A percentile compares a stretch with the other conserved stretches of the same genome.
Conservation (phyloP, 2,797 vertebrate genomes). For the Linurgus olivaceus region DNA sequence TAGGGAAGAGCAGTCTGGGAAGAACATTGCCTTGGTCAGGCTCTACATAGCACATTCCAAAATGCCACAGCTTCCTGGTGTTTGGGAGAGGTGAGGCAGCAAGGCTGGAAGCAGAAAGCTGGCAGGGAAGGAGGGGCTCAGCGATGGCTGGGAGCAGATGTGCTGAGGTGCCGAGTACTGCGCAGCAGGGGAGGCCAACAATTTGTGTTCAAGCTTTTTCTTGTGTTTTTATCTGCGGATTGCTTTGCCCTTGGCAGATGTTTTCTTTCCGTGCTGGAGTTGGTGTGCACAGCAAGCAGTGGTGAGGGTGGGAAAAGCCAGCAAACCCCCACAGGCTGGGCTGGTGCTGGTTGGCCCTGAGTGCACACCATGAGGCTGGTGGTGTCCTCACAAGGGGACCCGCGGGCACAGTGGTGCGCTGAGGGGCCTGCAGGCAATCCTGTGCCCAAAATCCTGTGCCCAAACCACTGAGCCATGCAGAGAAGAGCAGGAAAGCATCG, state of each 20-base stretch:
- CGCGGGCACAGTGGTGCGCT: fast-evolving
- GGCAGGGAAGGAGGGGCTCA: background rate
- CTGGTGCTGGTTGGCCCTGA: background rate
- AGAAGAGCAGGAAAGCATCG: background rate
- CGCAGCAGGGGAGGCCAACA: background rate
- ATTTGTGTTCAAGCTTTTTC: background rate
- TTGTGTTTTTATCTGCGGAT: background rate
- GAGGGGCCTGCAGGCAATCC: background rate
- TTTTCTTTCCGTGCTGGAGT: fast-evolving
- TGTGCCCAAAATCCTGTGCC: fast-evolving
- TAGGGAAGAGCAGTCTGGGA: background rate
- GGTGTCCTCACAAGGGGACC: background rate
- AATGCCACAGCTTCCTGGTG: background rate
- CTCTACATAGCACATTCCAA: fast-evolving
- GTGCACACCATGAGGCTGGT: fast-evolving
- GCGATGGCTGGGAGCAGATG: background rate
- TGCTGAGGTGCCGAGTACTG: background rate
- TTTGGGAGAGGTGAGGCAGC: background rate
- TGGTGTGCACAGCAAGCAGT: background rate
- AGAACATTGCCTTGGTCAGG: background rate
- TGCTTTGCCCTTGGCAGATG: background rate
- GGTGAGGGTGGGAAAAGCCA: background rate
- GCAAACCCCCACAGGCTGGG: fast-evolving
- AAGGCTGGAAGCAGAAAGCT: background rate
- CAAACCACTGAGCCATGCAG: background rate